phyloP scores from a whole-genome alignment of 2,888 invertebrate genomes.

The Pammene fasciana region DNA sequence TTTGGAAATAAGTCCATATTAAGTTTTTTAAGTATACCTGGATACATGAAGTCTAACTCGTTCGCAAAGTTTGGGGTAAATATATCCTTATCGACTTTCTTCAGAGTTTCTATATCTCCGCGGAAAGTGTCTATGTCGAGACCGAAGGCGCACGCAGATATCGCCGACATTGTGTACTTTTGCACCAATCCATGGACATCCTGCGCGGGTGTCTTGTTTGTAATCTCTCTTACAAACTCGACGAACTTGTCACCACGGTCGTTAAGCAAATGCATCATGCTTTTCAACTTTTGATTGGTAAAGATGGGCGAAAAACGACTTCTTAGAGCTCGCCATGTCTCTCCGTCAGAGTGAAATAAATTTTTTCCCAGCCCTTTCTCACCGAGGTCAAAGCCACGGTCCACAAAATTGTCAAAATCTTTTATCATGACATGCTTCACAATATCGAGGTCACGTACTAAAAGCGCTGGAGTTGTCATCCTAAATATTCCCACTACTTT shows the following conservation, averaged over 20 bases:
- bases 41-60: slow-evolving; percentile 55
- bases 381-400: slow-evolving; percentile 29
- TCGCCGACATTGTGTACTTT: slow-evolving; percentile 64
- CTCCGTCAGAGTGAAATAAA: slow-evolving; percentile 32
- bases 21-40: slow-evolving; percentile 55
- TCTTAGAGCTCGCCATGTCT: slow-evolving; percentile 22
- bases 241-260: too few species aligned
- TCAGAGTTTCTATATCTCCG: too few species aligned
- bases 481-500: slow-evolving; percentile 46
- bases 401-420: slow-evolving; percentile 32
- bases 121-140: too few species aligned
- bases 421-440: slow-evolving; percentile 33
- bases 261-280: slow-evolving; percentile 38
- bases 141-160: slow-evolving; percentile 73
- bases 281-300: slow-evolving; percentile 41
- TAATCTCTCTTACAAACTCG: slow-evolving; percentile 7
- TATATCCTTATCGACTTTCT: too few species aligned
- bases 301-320: slow-evolving; percentile 42
- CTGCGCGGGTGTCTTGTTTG: slow-evolving; percentile 46
- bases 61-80: too few species aligned
- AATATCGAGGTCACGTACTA: too few species aligned
- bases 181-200: slow-evolving; percentile 53
- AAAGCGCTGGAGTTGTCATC: slow-evolving; percentile 39
- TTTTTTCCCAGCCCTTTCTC: slow-evolving; percentile 28
- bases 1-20: slow-evolving; percentile 52